Conservation (phyloP, 2,888 invertebrate species). For the Macaria liturata region DNA sequence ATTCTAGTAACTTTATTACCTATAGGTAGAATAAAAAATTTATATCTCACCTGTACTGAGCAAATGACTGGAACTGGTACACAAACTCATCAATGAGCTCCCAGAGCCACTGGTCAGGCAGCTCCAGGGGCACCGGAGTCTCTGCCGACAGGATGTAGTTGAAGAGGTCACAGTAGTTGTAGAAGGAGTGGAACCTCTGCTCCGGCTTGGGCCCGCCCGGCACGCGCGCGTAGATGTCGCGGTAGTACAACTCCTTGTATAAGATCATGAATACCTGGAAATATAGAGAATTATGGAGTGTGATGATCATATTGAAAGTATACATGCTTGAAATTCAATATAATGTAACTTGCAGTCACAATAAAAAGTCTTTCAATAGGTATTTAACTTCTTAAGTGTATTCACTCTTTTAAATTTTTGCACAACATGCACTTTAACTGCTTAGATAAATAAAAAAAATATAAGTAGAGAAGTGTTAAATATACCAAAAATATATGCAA, state of each 20-base stretch:
- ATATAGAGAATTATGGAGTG: neutral
- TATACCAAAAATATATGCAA: too few species aligned
- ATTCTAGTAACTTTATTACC: too few species aligned
- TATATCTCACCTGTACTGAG: conserved; percentile 87
- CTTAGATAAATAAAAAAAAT: too few species aligned
- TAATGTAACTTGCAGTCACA: too few species aligned
- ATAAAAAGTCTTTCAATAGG: too few species aligned
- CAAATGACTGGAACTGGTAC: conserved; percentile 97
- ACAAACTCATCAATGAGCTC: conserved; percentile 99
- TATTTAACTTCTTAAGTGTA: too few species aligned
- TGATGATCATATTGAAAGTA: too few species aligned
- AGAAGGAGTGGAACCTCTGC: conserved; percentile 97
- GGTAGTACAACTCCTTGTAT: conserved; percentile 98
- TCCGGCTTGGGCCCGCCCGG: conserved; percentile 95
- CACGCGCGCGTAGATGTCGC: conserved; percentile 97
- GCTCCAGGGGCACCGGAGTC: conserved; percentile 93
- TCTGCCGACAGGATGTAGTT: conserved; percentile 96
- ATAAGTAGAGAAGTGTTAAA: too few species aligned
- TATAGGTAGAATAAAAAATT: too few species aligned
- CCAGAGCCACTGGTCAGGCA: conserved; percentile 99
- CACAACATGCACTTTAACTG: too few species aligned
- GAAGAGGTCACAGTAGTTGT: conserved; percentile 98
- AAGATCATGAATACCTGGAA: conserved; percentile 94
- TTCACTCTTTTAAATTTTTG: too few species aligned
- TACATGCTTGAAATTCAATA: too few species aligned